Evolutionary conservation across 2,113 vertebrate genomes (phyloP).

Genomic region (Pseudorasbora parva): DNA sequence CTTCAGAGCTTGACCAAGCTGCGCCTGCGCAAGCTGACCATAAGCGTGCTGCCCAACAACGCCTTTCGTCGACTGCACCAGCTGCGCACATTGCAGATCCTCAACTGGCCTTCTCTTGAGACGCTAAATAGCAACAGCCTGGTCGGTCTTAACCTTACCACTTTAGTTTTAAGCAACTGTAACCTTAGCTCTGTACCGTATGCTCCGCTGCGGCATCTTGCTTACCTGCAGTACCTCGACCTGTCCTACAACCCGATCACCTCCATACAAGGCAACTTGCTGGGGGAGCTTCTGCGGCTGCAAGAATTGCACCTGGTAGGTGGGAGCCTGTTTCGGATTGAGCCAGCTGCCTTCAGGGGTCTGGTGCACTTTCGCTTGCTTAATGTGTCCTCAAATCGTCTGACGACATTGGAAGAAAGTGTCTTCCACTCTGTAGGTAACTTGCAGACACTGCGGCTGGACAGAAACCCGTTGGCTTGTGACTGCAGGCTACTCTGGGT

Average conservation of each 20-base stretch:
- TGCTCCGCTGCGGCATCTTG: conserved; percentile 79
- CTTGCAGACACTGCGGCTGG: conserved; percentile 82
- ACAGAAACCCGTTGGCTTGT: conserved; percentile 85
- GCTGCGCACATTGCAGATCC: conserved; percentile 79
- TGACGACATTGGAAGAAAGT: conserved; percentile 82
- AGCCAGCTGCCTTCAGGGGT: conserved; percentile 82
- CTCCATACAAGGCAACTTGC: conserved; percentile 72
- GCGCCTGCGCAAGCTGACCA: conserved; percentile 77
- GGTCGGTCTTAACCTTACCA: conserved; percentile 83
- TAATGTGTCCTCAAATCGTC: conserved; percentile 84
- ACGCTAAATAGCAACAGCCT: conserved; percentile 80
- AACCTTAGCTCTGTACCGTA: conserved; percentile 83
- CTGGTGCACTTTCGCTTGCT: conserved; percentile 80
- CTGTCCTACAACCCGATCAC: conserved; percentile 89
- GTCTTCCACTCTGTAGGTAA: conserved; percentile 84
- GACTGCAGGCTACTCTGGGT: conserved; percentile 91
- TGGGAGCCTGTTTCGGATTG: conserved; percentile 79
- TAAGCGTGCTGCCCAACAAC: conserved; percentile 76
- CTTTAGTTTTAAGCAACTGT: conserved; percentile 81
- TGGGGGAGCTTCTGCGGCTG: conserved; percentile 79
- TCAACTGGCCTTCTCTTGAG: conserved; percentile 81
- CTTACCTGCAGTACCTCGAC: conserved; percentile 81
- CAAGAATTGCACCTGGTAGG: conserved; percentile 86
- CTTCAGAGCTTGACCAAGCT: conserved; percentile 77
- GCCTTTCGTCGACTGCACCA: conserved; percentile 77